Conservation (phyloP, 2,797 vertebrate species). For the Chaetophractus vellerosus region DNA sequence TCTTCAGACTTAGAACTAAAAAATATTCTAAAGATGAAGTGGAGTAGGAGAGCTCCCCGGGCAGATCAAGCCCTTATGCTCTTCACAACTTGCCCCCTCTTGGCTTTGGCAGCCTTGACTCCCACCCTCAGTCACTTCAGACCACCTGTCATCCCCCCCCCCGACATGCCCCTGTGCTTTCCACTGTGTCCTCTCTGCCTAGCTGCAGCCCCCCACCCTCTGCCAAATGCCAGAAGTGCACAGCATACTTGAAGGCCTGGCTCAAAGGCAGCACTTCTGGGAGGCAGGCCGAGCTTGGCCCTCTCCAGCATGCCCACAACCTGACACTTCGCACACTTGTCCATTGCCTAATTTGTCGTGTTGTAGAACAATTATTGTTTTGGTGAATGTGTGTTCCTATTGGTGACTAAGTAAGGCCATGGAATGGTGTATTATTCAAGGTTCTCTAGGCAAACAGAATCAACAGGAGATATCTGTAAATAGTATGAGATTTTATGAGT, state of each 20-base stretch:
- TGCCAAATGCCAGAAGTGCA: constrained; percentile 68
- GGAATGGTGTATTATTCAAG: not conserved
- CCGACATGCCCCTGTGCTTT: not conserved
- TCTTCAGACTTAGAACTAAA: constrained; percentile 10
- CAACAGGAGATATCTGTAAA: too few species aligned
- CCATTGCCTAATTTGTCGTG: not conserved
- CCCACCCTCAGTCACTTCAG: not conserved
- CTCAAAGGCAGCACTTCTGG: not conserved
- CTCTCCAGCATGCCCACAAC: not conserved
- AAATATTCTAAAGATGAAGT: constrained; percentile 21
- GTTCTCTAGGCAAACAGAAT: too few species aligned
- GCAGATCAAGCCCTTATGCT: not conserved
- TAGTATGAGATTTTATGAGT: too few species aligned
- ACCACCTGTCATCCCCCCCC: constrained; percentile 2
- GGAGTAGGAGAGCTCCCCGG: not conserved
- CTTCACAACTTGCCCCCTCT: not conserved
- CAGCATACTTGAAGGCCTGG: constrained; percentile 61
- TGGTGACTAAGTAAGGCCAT: not conserved
- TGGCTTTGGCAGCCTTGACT: not conserved
- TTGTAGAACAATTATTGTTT: not conserved
- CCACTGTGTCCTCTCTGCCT: not conserved
- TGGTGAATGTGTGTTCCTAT: not conserved
- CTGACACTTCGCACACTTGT: not conserved
- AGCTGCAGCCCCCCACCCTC: not conserved
- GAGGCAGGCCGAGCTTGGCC: not conserved